Base-by-base conservation (phyloP, 2,888 invertebrate species). In the Archips crataeganus region DNA sequence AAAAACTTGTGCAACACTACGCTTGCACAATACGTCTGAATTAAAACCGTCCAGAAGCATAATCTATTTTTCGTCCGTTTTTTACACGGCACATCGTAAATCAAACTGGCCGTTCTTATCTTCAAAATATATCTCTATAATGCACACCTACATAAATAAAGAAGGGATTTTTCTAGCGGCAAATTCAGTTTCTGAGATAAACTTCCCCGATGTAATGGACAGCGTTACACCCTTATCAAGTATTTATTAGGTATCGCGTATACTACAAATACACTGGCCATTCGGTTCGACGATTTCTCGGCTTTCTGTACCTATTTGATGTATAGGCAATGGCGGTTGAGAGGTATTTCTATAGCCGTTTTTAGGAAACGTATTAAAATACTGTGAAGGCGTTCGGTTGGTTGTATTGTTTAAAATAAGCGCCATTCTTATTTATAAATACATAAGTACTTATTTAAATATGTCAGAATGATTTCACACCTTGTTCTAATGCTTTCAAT, bases 141-240 rank as follows among this genome's bases (percentile, higher is more conserved):
- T 75, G 78, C 49, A 60, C 64, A 57, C 57, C 57, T 68, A 72
- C 42, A 72, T 79, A 82, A 85, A 86, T 83, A 85, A 84, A 82
- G 80, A 77, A 76, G 73, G 77, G 78, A 78, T 79, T 80, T 84
- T 81, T 85, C 81, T 80, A 79, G 75, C 79, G 77, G 81, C 78
- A 82, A 86, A 86, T 85, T 86, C 80, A 81, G 82, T 83, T 84
- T 79, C 77, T 73, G 75, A 84, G 86, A 88, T 87, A 87, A 87
- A 87, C 82, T 84, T 81, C 72, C 78, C 74, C 77, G 75, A 78
- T 81, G 82, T 85, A 85, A 84, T 86, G 82, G 89, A 89, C 88
- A 89, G 84, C 83, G 83, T 81, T 85, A 85, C 81, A 82, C 88
- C 83, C 87, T 88, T 88, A 89, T 85, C 84, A 85, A 82, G 81